These are phyloP conservation scores for Paragorgia papillata DNA, from an alignment of 92 coral and sea anemone species.

Conservation along the genomic window DNA sequence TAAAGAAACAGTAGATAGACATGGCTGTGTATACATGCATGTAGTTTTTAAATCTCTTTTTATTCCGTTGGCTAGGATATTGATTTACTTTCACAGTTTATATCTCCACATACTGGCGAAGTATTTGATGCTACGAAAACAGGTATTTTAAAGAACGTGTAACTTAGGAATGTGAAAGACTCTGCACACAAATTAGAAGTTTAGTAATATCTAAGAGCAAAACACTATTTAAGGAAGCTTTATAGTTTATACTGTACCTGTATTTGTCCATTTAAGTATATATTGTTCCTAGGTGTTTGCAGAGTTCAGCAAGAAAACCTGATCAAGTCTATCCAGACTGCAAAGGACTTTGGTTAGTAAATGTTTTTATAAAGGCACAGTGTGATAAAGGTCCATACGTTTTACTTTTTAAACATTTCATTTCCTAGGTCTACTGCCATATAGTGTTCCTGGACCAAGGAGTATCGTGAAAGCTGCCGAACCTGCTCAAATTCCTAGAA, in stretches of 20 bases:
- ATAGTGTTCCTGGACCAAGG: constrained; percentile 87
- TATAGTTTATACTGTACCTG: too few relatives aligned
- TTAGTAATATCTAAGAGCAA: too few relatives aligned
- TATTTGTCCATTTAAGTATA: background rate
- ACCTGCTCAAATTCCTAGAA: constrained; percentile 20
- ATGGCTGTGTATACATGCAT: too few relatives aligned
- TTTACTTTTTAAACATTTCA: background rate
- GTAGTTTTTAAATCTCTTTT: background rate
- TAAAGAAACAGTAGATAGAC: too few relatives aligned
- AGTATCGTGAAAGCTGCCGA: constrained; percentile 8
- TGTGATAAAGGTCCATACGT: background rate
- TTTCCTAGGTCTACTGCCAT: constrained; percentile 73
- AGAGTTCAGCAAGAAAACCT: constrained; percentile 80
- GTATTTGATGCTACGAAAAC: constrained; percentile 70
- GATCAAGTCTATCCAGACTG: constrained; percentile 65
- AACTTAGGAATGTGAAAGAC: background rate
- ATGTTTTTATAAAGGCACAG: background rate
- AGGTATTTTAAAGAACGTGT: constrained; percentile 43
- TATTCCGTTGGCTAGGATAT: constrained; percentile 58
- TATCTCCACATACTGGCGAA: constrained; percentile 74
- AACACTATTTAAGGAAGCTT: too few relatives aligned
- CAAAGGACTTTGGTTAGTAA: constrained; percentile 72
- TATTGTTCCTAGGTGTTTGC: constrained; percentile 67
- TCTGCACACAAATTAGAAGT: too few relatives aligned
- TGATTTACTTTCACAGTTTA: constrained; percentile 76